Evolutionary conservation across 2,797 vertebrate species (phyloP).

Genomic region (Phalanger gymnotis): DNA sequence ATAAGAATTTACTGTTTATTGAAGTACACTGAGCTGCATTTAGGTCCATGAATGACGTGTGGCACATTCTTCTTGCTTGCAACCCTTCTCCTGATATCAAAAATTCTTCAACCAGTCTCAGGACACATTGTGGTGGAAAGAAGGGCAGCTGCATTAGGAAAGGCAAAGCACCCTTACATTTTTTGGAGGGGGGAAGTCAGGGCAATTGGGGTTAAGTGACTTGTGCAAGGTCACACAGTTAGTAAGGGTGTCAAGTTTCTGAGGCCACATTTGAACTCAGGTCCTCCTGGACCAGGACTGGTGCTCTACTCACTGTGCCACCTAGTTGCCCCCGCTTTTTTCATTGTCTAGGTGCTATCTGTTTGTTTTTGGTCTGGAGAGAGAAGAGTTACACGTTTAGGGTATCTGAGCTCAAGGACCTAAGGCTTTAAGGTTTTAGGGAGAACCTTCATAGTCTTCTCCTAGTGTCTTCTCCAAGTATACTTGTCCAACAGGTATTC

Average conservation of each 20-base stretch:
- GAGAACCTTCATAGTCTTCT: background rate
- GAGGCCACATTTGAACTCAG: too few relatives aligned
- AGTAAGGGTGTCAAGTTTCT: too few relatives aligned
- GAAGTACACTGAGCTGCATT: background rate
- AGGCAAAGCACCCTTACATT: background rate
- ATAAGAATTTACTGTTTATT: background rate
- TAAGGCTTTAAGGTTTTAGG: background rate
- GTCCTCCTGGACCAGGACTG: too few relatives aligned
- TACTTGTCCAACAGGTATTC: background rate
- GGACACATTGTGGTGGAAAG: background rate
- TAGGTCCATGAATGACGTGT: background rate
- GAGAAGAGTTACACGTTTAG: background rate
- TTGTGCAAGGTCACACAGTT: too few relatives aligned
- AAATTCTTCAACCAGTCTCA: background rate
- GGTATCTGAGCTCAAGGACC: too few relatives aligned
- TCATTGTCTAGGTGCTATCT: background rate
- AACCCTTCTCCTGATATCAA: background rate
- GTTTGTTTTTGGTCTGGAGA: background rate
- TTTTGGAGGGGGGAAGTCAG: too few relatives aligned
- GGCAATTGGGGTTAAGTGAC: too few relatives aligned
- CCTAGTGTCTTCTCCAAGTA: too few relatives aligned
- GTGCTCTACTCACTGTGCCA: too few relatives aligned
- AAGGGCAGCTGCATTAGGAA: background rate
- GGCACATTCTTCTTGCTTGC: background rate
- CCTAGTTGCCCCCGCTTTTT: too few relatives aligned